Conservation (phyloP, 2,113 vertebrate genomes). For the cat (Felis catus) region DNA sequence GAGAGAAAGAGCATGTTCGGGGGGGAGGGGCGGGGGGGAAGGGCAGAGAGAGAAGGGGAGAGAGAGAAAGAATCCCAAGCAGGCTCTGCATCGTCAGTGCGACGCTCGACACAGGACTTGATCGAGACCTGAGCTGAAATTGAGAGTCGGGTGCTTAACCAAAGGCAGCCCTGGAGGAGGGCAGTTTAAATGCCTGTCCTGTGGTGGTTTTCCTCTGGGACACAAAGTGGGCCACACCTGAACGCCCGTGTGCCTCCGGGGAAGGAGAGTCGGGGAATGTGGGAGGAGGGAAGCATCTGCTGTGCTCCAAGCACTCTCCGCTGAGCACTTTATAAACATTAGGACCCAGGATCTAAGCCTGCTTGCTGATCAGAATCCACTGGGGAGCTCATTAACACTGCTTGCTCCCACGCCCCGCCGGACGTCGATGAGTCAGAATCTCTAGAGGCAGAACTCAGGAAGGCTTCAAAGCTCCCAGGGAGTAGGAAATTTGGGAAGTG, state of each 20-base stretch:
- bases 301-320: accelerated
- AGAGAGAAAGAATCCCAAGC: too few relatives aligned
- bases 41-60: too few relatives aligned
- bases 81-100: too few relatives aligned
- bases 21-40: too few relatives aligned
- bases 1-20: too few relatives aligned
- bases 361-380: accelerated
- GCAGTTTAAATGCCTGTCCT: not conserved
- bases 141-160: too few relatives aligned
- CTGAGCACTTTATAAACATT: not conserved
- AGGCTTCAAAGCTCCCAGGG: too few relatives aligned
- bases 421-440: too few relatives aligned
- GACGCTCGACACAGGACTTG: too few relatives aligned
- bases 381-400: not conserved
- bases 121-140: too few relatives aligned
- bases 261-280: accelerated
- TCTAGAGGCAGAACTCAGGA: accelerated
- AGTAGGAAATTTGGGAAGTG: not conserved
- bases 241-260: accelerated
- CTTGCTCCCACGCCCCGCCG: accelerated
- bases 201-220: not conserved
- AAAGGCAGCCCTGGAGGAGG: not conserved
- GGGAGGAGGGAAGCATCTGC: accelerated
- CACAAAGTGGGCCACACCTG: too few relatives aligned
- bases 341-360: not conserved